Conservation (phyloP, 2,113 vertebrate genomes). For the Callipepla californica region DNA sequence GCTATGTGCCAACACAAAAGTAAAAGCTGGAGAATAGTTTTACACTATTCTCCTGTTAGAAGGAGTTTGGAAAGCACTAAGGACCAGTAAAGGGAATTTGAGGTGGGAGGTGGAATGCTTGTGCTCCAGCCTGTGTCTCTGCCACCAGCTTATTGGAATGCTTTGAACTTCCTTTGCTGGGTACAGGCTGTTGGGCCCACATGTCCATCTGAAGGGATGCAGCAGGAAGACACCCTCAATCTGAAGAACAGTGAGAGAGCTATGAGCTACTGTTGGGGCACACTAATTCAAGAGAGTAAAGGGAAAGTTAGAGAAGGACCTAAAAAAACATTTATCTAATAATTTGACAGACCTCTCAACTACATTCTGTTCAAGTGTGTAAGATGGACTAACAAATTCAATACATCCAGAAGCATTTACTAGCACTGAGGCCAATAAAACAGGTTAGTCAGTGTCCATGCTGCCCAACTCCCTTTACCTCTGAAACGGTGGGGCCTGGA, state of each 20-base stretch:
- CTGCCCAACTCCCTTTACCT: background rate
- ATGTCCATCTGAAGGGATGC: background rate
- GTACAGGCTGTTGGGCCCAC: background rate
- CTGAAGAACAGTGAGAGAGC: background rate
- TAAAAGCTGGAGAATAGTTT: slow-evolving; percentile 51
- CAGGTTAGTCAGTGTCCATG: background rate
- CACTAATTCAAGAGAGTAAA: background rate
- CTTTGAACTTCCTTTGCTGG: background rate
- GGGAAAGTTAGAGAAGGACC: background rate
- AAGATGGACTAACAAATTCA: background rate
- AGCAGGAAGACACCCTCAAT: background rate
- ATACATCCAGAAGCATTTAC: background rate
- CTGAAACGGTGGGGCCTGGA: background rate
- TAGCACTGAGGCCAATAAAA: background rate
- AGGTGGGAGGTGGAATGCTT: background rate
- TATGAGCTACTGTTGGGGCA: background rate
- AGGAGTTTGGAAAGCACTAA: slow-evolving; percentile 42
- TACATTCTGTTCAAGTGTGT: background rate
- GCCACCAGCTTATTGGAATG: background rate
- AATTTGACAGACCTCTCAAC: background rate
- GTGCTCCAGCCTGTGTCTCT: background rate
- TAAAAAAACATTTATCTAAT: background rate
- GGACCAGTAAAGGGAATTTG: background rate
- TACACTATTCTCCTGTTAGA: slow-evolving; percentile 51
- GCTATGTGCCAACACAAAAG: slow-evolving; percentile 33